Evolutionary conservation across 2,888 invertebrate genomes (phyloP), one percentile per base, ranked within the genome.

Genomic region (Tenthredo mesomela): DNA sequence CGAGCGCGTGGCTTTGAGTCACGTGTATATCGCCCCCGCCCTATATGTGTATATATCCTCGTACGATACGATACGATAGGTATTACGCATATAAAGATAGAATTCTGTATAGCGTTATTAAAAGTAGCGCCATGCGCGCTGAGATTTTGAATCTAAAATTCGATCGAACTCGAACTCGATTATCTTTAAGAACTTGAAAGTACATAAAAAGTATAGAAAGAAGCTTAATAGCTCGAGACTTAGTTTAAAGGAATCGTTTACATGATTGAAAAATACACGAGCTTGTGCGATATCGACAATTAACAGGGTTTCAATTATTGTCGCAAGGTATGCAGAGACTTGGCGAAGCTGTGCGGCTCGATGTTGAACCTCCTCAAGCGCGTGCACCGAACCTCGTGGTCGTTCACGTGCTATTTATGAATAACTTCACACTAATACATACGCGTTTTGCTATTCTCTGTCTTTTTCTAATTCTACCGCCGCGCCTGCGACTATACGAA

Each of bases 341-440:
- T 61, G 77, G 85, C 77, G 86, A 84, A 84, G 87, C 89, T 90
- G 90, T 90, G n/a, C n/a, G 47, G 47, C 61, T 80, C 80, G 21
- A 80, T 61, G 33, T 10, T 21, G 82, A 82, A 65, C 65, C 82
- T 65, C 65, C 67, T 61, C 18, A 50, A 82, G 82, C 82, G 82
- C 82, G 82, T 82, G 82, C 43, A 65, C 82, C 82, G 33, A 70
- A 86, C 89, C 91, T 91, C 90, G 92, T 91, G 91, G 90, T 89
- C 89, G 90, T 90, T 92, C 92, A 92, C 92, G 92, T 91, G 92
- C 91, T 91, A 90, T 91, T 92, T 92, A 91, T 82, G 82, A 82
- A 70, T 91, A 91, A 90, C 90, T 86, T 87, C 86, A 78, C 86
- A 77, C 67, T 15, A 47, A 47, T 40, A 82, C 82, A 21, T 61